Evolutionary conservation across 2,797 vertebrate genomes (phyloP).

Genomic region (Garrulus glandarius): DNA sequence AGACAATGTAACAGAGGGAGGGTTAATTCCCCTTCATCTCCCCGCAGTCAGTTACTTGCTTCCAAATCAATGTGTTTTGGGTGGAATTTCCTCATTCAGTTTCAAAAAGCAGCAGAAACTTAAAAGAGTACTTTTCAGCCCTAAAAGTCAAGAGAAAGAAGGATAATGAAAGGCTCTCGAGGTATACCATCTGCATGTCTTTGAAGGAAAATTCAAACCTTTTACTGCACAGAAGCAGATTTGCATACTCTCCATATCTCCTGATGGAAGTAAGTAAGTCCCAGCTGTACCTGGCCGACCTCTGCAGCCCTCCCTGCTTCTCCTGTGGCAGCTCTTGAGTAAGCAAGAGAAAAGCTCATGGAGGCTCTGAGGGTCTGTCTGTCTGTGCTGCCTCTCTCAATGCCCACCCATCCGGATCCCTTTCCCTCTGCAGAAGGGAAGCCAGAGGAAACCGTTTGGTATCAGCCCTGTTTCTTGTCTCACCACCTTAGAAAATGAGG

Average conservation of each 20-base stretch:
- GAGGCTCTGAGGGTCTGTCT: not conserved
- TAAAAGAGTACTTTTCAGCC: not conserved
- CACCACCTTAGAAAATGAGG: fast-evolving
- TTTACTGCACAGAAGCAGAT: constrained; percentile 42
- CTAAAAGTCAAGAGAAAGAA: not conserved
- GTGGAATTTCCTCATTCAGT: not conserved
- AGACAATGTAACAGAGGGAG: not conserved
- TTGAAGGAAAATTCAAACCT: constrained; percentile 46
- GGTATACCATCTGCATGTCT: constrained; percentile 26
- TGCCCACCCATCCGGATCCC: fast-evolving
- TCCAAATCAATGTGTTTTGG: not conserved
- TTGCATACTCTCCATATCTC: constrained; percentile 38
- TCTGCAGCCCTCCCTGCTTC: not conserved
- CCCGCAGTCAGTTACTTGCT: not conserved
- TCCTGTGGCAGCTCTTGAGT: constrained; percentile 17
- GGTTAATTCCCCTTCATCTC: not conserved
- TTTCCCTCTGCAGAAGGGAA: not conserved
- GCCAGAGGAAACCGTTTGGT: not conserved
- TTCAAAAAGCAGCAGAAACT: constrained; percentile 16
- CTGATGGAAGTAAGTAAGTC: not conserved
- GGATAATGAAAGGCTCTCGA: not conserved
- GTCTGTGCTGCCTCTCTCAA: not conserved
- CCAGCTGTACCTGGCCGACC: not conserved
- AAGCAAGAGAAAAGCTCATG: not conserved
- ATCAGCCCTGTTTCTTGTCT: not conserved